These are phyloP conservation scores for Cladorhizidae sp. DNA, from an alignment of 37 sponge, comb jelly and placozoan genomes.

Conservation along the genomic window DNA sequence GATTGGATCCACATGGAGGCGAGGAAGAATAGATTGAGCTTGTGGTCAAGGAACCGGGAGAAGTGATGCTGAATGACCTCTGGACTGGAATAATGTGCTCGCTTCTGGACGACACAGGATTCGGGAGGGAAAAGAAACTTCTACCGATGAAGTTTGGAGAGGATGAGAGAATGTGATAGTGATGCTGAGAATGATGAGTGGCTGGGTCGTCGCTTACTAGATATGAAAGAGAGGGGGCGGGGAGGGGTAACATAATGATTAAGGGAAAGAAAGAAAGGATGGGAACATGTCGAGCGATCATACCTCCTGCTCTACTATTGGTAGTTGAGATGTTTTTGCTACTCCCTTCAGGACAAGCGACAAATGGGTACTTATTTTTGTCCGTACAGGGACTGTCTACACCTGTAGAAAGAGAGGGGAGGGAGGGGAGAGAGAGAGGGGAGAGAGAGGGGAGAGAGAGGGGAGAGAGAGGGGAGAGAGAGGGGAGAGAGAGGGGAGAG, in stretches of 20 bases:
- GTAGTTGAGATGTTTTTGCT: not conserved
- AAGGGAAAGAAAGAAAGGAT: not conserved
- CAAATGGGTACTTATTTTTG: not conserved
- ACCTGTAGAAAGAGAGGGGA: no score
- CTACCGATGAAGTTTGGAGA: not conserved
- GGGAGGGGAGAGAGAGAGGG: no score
- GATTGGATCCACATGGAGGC: not conserved
- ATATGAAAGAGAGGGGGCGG: not conserved
- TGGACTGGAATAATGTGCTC: not conserved
- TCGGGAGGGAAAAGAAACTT: not conserved
- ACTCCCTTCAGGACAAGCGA: not conserved
- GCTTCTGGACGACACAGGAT: not conserved
- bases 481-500: no score
- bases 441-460: no score
- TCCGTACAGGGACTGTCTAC: not conserved
- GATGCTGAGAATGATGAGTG: no score
- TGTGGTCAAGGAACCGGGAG: not conserved
- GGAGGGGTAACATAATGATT: not conserved
- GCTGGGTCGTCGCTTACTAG: not conserved
- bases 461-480: no score
- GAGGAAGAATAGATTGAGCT: not conserved
- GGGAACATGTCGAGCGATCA: not conserved
- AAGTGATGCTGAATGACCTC: not conserved
- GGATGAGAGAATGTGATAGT: not conserved
- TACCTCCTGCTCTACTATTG: not conserved